Percentiles rank a stretch among this genome's conserved stretches.
Evolutionary conservation across 2,113 vertebrate species (phyloP).

Genomic region (Vanacampus margaritifer): DNA sequence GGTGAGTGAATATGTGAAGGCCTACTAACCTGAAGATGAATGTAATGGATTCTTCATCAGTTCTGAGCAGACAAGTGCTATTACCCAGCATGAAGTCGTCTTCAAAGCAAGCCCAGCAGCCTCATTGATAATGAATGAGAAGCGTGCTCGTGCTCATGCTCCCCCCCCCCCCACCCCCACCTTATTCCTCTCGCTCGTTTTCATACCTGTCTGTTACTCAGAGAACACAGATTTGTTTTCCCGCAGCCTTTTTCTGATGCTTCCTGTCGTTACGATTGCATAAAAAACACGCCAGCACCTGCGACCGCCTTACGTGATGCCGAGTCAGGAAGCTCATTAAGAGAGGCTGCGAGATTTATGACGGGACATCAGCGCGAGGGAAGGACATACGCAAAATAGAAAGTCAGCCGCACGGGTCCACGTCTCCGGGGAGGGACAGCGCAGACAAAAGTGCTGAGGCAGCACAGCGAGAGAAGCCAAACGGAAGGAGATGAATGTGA

Average conservation of each 20-base stretch:
- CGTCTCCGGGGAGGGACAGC: slow-evolving; percentile 51
- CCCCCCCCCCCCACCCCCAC: not conserved
- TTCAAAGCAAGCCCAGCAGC: slow-evolving; percentile 60
- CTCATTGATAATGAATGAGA: slow-evolving; percentile 72
- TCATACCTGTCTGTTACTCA: slow-evolving; percentile 59
- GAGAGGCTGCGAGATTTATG: slow-evolving; percentile 57
- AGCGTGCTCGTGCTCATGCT: slow-evolving; percentile 5
- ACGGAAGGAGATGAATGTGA: not conserved
- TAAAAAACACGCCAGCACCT: not conserved
- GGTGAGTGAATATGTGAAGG: slow-evolving; percentile 17
- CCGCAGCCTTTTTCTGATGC: slow-evolving; percentile 26
- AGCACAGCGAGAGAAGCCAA: slow-evolving; percentile 30
- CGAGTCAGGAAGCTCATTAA: slow-evolving; percentile 50
- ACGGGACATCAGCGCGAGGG: slow-evolving; percentile 45
- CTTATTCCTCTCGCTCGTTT: slow-evolving; percentile 26
- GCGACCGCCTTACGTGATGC: slow-evolving; percentile 29
- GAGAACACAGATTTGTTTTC: slow-evolving; percentile 21
- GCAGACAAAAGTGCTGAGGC: slow-evolving; percentile 61
- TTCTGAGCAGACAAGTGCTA: slow-evolving; percentile 20
- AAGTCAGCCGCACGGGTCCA: slow-evolving; percentile 28
- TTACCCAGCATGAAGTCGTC: slow-evolving; percentile 49
- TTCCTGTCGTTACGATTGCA: slow-evolving; percentile 4
- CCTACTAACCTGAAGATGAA: slow-evolving; percentile 47
- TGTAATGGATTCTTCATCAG: slow-evolving; percentile 36
- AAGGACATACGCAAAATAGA: slow-evolving; percentile 43